Base-by-base conservation (phyloP, 2,113 vertebrate species). In the Theristicus caerulescens region DNA sequence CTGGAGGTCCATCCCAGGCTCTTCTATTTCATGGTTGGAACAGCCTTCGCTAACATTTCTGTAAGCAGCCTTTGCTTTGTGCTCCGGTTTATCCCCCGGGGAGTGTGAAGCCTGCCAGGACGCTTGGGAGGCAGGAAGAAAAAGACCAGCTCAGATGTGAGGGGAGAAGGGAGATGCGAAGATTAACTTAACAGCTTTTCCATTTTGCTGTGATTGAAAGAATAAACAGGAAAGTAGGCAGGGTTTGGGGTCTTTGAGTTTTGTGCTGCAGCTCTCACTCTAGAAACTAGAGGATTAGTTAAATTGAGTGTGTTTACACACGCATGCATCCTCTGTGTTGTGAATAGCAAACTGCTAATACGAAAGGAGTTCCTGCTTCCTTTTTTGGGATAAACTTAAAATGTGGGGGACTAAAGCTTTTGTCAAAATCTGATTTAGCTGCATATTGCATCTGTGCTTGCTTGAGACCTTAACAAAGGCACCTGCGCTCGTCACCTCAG, bases 1-100 rank as follows among this genome's bases (percentile, higher is more conserved):
- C 95, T 99, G 49, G 98, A 99, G 89, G 93, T 96, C 61, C 99
- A 99, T 84, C 99, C 99, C 84, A 98, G 99, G 85, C 86, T 99
- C 61, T 99, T 99, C 98, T 99, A 99, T 97, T 99, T 99, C 96
- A 99, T 99, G 99, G 99, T 99, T 91, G 99, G 99, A 67, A 99
- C 99, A 21, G 99, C 99, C 84, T 99, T 99, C 17, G 98, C 99
- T 70, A 99, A 99, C 40, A 99, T 99, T 95, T 99, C 99, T 31
- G 99, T 99, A 97, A 99, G 99, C 51, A 22, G 17, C 85, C 82
- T 54, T 71, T 80, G 59, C 49, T 61, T 92, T 69, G 0, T 34
- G 11, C 66, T 66, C 36, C 11, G 0, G 6, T 42, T 70, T n/a
- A 10, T 49, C 36, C 25, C 34, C 47, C 11, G 55, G 44, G 29